Evolutionary conservation across 1,140 invertebrate species (phyloP).

Genomic region (Homarus americanus): DNA sequence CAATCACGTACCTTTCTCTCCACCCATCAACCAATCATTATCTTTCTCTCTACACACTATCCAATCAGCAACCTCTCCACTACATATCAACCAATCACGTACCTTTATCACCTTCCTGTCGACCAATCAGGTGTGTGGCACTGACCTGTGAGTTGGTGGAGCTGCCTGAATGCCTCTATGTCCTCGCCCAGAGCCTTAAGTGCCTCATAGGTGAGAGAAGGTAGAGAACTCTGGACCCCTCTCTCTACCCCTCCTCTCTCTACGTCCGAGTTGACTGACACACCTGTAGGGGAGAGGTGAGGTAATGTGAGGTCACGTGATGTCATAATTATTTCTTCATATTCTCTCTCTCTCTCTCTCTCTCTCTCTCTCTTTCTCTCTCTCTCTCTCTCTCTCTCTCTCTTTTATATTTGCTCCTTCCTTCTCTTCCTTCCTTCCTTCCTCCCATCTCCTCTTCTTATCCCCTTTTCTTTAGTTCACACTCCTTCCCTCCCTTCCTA

Average conservation of each 20-base stretch:
- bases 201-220: constrained; percentile 72
- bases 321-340: background rate
- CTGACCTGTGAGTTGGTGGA: constrained; percentile 65
- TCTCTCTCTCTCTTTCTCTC: background rate
- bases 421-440: background rate
- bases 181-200: constrained; percentile 69
- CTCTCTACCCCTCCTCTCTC: constrained; percentile 35
- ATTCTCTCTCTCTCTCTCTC: constrained; percentile 7
- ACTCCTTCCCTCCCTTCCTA: too few relatives aligned
- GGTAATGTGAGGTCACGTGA: background rate
- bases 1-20: background rate
- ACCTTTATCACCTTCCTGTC: background rate
- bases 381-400: background rate
- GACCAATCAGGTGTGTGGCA: background rate
- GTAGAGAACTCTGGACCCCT: constrained; percentile 61
- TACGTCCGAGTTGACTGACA: constrained; percentile 6
- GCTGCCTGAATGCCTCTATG: constrained; percentile 70
- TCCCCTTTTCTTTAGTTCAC: too few relatives aligned
- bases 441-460: background rate
- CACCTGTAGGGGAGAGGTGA: constrained; percentile 18
- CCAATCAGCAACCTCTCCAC: background rate
- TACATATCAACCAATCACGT: background rate
- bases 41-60: background rate
- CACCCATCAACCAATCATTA: background rate
- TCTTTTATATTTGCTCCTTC: background rate